These are phyloP conservation scores for Erythrolamprus reginae DNA, from an alignment of 2,113 vertebrate genomes.

Conservation along the genomic window DNA sequence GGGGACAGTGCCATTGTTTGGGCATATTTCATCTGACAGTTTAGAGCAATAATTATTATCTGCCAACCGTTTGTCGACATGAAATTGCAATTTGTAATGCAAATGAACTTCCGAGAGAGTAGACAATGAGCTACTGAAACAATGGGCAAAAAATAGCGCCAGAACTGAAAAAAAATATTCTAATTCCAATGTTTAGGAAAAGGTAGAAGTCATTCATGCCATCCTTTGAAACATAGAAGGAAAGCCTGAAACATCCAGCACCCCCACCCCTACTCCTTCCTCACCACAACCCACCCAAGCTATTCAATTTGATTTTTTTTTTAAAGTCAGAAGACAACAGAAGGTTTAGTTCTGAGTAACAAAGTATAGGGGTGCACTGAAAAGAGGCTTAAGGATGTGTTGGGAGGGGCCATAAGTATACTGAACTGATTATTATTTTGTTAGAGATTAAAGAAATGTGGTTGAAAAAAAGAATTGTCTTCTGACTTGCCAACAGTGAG, in stretches of 20 bases:
- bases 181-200: not conserved
- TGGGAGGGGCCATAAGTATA: not conserved
- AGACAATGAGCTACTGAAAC: conserved; percentile 26
- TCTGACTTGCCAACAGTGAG: not conserved
- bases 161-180: not conserved
- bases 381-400: not conserved
- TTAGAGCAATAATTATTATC: conserved; percentile 44
- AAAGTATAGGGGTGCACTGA: not conserved
- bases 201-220: not conserved
- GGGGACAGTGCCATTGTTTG: conserved; percentile 22
- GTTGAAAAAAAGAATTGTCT: not conserved
- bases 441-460: not conserved
- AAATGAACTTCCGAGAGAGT: conserved; percentile 41
- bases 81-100: conserved; percentile 48
- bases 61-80: conserved; percentile 33
- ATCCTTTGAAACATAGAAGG: not conserved
- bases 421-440: not conserved
- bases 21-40: conserved; percentile 40
- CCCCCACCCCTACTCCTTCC: not conserved
- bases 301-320: not conserved
- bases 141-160: not conserved
- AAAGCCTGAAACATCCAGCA: not conserved
- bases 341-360: not conserved
- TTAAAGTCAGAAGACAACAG: not conserved
- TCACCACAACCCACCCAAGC: not conserved